phyloP scores from a whole-genome alignment of 2,113 vertebrate species.

The Cisticola juncidis region DNA sequence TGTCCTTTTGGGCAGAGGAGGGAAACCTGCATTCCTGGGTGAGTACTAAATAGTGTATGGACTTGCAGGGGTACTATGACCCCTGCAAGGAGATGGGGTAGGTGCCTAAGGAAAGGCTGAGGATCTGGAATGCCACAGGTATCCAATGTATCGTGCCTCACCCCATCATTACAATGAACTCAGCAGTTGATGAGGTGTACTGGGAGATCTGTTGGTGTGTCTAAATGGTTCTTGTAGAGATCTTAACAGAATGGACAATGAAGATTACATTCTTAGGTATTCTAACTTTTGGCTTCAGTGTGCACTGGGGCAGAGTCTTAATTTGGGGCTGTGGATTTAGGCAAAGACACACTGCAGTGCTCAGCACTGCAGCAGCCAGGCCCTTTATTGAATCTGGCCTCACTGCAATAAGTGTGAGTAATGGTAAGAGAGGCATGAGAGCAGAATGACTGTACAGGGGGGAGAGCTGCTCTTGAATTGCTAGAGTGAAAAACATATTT shows the following conservation, averaged over 20 bases:
- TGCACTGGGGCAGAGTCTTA: neutral
- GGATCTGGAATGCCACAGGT: neutral
- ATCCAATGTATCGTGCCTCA: neutral
- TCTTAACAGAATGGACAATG: neutral
- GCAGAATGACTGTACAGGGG: conserved; percentile 20
- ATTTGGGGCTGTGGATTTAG: neutral
- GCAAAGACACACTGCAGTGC: neutral
- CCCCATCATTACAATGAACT: neutral
- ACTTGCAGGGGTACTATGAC: accelerated
- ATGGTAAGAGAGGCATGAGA: neutral
- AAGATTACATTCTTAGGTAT: neutral
- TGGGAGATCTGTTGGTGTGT: neutral
- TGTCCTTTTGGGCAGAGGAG: neutral
- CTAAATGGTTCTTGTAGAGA: neutral
- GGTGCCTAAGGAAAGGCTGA: neutral
- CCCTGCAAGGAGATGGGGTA: neutral
- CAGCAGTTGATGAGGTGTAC: neutral
- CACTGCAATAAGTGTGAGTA: neutral
- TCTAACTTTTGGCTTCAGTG: neutral
- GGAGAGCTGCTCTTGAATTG: neutral
- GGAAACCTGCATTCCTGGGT: neutral
- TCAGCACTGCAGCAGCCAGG: neutral
- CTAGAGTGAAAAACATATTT: conserved; percentile 9
- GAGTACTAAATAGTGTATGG: too few species aligned
- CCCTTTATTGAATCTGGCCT: neutral